Evolutionary conservation across 2,113 vertebrate species (phyloP).

Genomic region (Uria aalge): DNA sequence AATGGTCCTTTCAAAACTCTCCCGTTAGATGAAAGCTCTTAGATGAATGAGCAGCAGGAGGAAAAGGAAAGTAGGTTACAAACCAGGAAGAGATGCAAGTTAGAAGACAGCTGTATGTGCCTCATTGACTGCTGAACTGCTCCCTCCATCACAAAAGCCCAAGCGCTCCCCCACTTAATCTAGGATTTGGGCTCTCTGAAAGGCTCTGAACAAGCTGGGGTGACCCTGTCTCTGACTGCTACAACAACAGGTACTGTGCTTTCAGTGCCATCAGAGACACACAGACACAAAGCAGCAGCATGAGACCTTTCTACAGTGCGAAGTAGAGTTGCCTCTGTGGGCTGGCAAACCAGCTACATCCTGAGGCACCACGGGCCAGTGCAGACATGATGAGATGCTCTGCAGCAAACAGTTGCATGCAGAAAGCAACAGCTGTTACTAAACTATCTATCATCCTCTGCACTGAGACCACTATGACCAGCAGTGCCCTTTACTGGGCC

Average conservation of each 20-base stretch:
- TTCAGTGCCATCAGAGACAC: neutral
- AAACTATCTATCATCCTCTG: neutral
- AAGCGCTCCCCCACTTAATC: neutral
- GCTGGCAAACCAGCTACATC: neutral
- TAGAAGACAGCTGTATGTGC: constrained; percentile 13
- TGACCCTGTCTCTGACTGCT: neutral
- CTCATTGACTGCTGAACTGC: constrained; percentile 32
- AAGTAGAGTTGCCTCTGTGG: neutral
- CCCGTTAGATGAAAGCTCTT: constrained; percentile 35
- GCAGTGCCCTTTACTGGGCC: neutral
- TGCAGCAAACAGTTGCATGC: neutral
- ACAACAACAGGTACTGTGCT: neutral
- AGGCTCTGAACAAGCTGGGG: neutral
- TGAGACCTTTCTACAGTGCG: neutral
- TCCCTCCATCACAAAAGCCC: constrained; percentile 28
- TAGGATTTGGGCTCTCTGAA: constrained; percentile 14
- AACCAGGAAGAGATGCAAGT: constrained; percentile 45
- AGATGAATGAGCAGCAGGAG: constrained; percentile 49
- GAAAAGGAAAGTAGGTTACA: constrained; percentile 61
- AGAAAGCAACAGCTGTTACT: neutral
- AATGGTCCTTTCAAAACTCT: constrained; percentile 26
- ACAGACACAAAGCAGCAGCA: constrained; percentile 30
- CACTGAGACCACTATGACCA: neutral
- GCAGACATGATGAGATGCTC: neutral
- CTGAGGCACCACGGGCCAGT: neutral